Percentiles rank a stretch among this genome's conserved stretches.
Conservation (phyloP, 53 echinoderm and acorn worm genomes). For the Stichopus horrens region DNA sequence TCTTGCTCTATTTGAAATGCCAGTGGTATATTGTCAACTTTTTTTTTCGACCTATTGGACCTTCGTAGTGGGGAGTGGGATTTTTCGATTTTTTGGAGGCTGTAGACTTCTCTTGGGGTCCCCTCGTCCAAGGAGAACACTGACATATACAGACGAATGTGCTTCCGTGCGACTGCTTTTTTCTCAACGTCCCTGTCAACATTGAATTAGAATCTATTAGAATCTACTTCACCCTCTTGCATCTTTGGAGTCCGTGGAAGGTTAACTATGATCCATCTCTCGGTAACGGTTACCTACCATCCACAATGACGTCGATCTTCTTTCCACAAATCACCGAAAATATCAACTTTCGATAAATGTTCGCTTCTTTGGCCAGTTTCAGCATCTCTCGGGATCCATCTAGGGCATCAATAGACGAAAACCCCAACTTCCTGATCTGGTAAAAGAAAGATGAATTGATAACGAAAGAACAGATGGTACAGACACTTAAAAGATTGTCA, state of each 20-base stretch:
- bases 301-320: background rate
- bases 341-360: background rate
- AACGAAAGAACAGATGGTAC: background rate
- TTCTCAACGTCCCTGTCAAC: background rate
- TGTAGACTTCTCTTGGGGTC: too few relatives aligned
- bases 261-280: background rate
- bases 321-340: background rate
- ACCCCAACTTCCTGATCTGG: background rate
- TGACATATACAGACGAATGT: background rate
- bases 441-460: background rate
- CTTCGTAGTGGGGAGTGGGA: too few relatives aligned
- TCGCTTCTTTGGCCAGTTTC: background rate
- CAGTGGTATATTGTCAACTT: too few relatives aligned
- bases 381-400: conserved; percentile 4
- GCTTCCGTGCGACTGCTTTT: background rate
- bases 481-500: background rate
- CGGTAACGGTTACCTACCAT: background rate
- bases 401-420: background rate
- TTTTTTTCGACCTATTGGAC: too few relatives aligned
- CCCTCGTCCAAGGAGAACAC: too few relatives aligned
- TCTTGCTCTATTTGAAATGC: too few relatives aligned
- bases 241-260: background rate
- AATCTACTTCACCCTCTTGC: too few relatives aligned
- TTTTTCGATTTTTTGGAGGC: too few relatives aligned
- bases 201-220: too few relatives aligned